phyloP scores from a whole-genome alignment of 1,140 invertebrate genomes.

The Macrobrachium nipponense region DNA sequence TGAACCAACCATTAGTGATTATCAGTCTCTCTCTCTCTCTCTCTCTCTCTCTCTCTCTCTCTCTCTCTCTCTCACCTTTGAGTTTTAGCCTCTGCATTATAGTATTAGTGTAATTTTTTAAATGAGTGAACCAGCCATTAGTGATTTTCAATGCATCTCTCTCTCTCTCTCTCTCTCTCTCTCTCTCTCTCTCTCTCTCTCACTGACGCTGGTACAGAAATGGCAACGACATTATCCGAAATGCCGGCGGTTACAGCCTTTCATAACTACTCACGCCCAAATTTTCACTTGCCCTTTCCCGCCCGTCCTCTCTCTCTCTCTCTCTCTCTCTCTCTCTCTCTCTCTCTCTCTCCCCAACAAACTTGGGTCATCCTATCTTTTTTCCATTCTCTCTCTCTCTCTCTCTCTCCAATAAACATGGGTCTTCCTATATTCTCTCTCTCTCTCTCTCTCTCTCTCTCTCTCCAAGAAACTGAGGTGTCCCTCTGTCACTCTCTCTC shows the following conservation, averaged over 20 bases:
- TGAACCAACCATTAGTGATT: too few species aligned
- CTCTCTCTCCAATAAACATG: too few species aligned
- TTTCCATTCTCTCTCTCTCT: conserved; percentile 18
- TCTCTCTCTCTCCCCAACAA: not conserved
- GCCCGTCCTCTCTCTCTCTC: conserved; percentile 1
- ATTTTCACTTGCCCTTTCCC: not conserved
- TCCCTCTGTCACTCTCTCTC: not conserved
- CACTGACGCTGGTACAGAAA: too few species aligned
- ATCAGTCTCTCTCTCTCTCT: too few species aligned
- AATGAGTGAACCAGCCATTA: too few species aligned
- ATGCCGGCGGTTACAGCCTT: too few species aligned
- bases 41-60: not conserved
- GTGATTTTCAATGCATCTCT: too few species aligned
- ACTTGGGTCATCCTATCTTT: not conserved
- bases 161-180: too few species aligned
- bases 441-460: not conserved
- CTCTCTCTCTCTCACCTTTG: not conserved
- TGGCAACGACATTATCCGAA: too few species aligned
- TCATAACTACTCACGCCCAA: not conserved
- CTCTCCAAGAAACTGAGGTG: not conserved
- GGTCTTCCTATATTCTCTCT: not conserved
- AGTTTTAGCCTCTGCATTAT: not conserved
- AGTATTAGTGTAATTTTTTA: too few species aligned
- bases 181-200: too few species aligned
- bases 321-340: not conserved